Base-by-base conservation (phyloP, 2,113 vertebrate genomes). In the Scomber scombrus region DNA sequence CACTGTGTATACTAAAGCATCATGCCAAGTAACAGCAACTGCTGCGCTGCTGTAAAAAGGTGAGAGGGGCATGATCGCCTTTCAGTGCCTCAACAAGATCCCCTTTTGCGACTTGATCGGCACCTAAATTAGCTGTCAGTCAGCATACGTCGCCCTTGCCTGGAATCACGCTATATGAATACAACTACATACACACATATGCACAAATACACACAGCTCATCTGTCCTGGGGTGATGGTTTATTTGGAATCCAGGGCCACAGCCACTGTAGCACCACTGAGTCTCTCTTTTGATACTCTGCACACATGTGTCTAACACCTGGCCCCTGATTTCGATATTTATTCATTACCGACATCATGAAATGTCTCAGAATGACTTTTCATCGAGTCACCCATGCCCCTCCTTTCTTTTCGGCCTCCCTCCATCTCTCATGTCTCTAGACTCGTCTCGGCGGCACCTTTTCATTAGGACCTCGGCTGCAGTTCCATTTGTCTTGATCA, bases 121-220 rank as follows among this genome's bases (percentile, higher is more conserved):
- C 76, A 57, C 61, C 49, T 81, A 61, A 73, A 73, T 68, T 54
- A 72, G 49, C 75, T 64, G 73, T 83, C 87, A 77, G 45, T 84
- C 73, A 68, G 68, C 43, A 21, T 16, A 31, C 34, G 34, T 40
- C 7, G 23, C 54, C n/a, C 23, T 31, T 55, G 51, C 40, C n/a
- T 45, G 51, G 19, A 58, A 63, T 54, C 70, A 71, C 11, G 2
- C 63, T 31, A 40, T 55, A 15, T 19, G 50, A 43, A 86, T 34
- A 76, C 49, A 61, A 15, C 29, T 40, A 62, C 55, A 69, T 31
- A 64, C 21, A 74, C 52, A 58, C 12, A n/a, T 43, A 46, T 16
- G 45, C 43, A 56, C 21, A 21, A 21, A 47, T 0, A 46, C 21
- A 64, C 62, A 76, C 62, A 58, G 10, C 29, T 34, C 46, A 63